Base-by-base conservation (phyloP, 2,888 invertebrate species). In the Molanna angustata region DNA sequence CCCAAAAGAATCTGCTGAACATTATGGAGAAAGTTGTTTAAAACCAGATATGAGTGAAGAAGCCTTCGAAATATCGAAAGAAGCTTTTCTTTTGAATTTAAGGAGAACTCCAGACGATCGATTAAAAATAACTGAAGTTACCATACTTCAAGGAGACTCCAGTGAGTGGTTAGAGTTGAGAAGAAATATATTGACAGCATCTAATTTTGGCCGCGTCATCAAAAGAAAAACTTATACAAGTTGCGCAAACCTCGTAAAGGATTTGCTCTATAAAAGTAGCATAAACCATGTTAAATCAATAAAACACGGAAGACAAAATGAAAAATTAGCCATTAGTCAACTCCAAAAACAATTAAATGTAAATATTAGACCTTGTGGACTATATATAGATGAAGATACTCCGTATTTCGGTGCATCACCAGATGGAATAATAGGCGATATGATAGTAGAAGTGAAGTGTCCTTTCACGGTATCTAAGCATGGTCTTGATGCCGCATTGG, bases 351-450 rank as follows among this genome's bases (percentile, higher is more conserved):
- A 54, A 41, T 46, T 41, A 37, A 21, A 37, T 16, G 22, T 52
- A 9, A 35, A 19, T 21, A 57, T 55, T 13, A 17, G 21, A 20
- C 47, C 40, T 7, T 59, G 57, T 39, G 59, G 57, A 13, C 20
- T 59, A 20, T 57, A 41, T 35, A 48, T 59, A 35, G 59, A 57
- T 51, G 14, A 18, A 17, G 40, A 52, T 19, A 14, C 52, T 18
- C 18, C 43, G n/a, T 59, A 44, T 49, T 19, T 57, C 9, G 56
- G 55, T 4, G 56, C 57, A 11, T 42, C 55, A 16, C 59, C 57
- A 11, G 59, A 59, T 53, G 57, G 56, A n/a, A n/a, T 49, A 20
- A 35, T 20, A 35, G 18, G 45, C 32, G 41, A 32, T 2, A 32
- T 33, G 16, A 21, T 52, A 16, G 47, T 52, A 11, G 52, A 52